Evolutionary conservation across 2,888 invertebrate species (phyloP), one percentile per base, ranked within the genome.

Genomic region (Himalopsyche tibetana): DNA sequence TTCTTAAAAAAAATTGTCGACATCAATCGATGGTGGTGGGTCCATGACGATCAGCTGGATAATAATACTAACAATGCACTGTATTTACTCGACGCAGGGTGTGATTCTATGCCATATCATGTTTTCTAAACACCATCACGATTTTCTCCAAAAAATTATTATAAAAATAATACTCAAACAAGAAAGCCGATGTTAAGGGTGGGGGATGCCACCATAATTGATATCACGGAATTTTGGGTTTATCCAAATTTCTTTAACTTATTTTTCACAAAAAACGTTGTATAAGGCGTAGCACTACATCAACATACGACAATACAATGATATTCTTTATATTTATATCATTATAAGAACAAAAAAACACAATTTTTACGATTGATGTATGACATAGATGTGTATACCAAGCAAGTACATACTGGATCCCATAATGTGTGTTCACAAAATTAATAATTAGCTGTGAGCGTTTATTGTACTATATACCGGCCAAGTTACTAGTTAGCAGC

Each of bases 181-280:
- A 74, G 74, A 74, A 74, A 74, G 74, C 74, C 74, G 74, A 74
- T 74, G 74, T 74, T 74, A 74, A 74, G 74, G 74, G 74, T 74
- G 74, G 74, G 74, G 74, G 74, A 36, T 74, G 74, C 74, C 74
- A 74, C 74, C 74, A 74, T 74, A 74, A 74, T 74, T 74, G 74
- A 74, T 74, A 74, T 74, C 74, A 74, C 74, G 15, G 36, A 74
- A 74, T 74, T 74, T 74, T 74, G 74, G 74, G 11, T 36, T 74
- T 36, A 74, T 74, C 74, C 74, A 6, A 74, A 74, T 74, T 74
- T 74, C 12, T 36, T 74, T 11, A 0, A 74, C 74, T 74, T 36
- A 2, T 36, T 74, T 38, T 74, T 74, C 28, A 74, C 38, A 12
- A 15, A 15, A 74, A 74, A 28, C 36, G 15, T 74, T 38, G 36